phyloP scores from a whole-genome alignment of 2,113 vertebrate genomes.

The Phylloscopus whistleri region DNA sequence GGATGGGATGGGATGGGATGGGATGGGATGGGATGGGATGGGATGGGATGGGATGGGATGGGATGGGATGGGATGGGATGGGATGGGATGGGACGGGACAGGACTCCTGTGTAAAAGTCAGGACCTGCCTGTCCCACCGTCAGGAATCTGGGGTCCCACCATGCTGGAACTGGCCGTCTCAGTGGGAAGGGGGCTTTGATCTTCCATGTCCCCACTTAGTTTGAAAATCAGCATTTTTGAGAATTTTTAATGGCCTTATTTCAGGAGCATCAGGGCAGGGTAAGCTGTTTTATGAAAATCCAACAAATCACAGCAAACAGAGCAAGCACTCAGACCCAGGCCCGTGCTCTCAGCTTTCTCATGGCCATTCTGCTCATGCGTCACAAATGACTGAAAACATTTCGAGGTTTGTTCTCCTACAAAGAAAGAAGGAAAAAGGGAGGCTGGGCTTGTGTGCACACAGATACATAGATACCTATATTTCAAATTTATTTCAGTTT shows the following conservation, averaged over 20 bases:
- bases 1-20: neutral
- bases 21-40: too few relatives aligned
- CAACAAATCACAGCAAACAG: neutral
- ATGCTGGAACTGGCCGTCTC: neutral
- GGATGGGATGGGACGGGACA: neutral
- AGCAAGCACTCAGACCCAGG: neutral
- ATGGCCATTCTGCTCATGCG: neutral
- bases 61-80: neutral
- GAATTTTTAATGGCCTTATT: neutral
- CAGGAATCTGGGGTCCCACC: rapidly evolving
- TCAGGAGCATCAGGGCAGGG: neutral
- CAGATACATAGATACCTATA: rapidly evolving
- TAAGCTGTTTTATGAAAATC: neutral
- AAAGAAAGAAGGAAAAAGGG: neutral
- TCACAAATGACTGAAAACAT: neutral
- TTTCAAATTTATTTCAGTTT: neutral
- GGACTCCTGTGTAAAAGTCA: too few relatives aligned
- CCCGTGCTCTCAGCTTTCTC: neutral
- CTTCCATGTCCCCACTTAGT: neutral
- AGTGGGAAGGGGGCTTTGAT: neutral
- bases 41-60: neutral
- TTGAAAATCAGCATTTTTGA: neutral
- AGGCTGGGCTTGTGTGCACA: neutral
- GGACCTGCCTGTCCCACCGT: neutral
- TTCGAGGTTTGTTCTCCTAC: neutral